These are phyloP conservation scores for Antheraea mylitta DNA, from an alignment of 1,140 invertebrate genomes.

Conservation along the genomic window DNA sequence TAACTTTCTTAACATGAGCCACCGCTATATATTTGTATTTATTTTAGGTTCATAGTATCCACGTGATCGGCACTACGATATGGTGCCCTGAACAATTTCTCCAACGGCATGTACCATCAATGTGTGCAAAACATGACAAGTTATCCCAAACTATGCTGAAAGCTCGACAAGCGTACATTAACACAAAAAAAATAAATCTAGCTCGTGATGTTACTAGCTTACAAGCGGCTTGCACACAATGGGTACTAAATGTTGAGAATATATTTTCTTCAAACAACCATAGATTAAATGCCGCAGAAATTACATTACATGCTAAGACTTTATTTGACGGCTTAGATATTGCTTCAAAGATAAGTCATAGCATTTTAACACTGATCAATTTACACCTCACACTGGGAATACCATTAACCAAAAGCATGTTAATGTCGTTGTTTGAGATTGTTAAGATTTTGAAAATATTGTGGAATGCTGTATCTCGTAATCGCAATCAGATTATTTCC, in stretches of 20 bases:
- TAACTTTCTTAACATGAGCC: too few relatives aligned
- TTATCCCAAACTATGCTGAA: constrained; percentile 77
- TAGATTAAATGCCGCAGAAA: constrained; percentile 80
- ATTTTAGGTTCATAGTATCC: constrained; percentile 84
- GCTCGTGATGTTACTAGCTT: constrained; percentile 77
- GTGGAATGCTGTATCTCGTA: constrained; percentile 81
- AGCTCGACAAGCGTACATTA: constrained; percentile 80
- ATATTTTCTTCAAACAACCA: constrained; percentile 75
- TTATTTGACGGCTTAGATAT: constrained; percentile 85
- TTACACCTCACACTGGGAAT: constrained; percentile 87
- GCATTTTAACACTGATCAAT: constrained; percentile 86
- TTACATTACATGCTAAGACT: constrained; percentile 81
- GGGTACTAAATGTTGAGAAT: constrained; percentile 83
- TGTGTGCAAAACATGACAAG: constrained; percentile 81
- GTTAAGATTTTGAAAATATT: constrained; percentile 91
- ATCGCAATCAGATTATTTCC: constrained; percentile 80
- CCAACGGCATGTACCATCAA: constrained; percentile 80
- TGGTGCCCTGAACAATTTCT: constrained; percentile 92
- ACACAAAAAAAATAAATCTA: constrained; percentile 79
- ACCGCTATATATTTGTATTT: constrained; percentile 10
- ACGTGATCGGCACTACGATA: constrained; percentile 86
- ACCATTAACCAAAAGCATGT: constrained; percentile 88
- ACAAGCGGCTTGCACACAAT: constrained; percentile 64
- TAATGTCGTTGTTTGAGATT: constrained; percentile 88
- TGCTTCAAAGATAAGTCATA: constrained; percentile 81